A percentile compares a stretch with the other conserved stretches of the same genome.
These are phyloP conservation scores for Panurus biarmicus DNA, from an alignment of 2,113 vertebrate species.

Conservation along the genomic window DNA sequence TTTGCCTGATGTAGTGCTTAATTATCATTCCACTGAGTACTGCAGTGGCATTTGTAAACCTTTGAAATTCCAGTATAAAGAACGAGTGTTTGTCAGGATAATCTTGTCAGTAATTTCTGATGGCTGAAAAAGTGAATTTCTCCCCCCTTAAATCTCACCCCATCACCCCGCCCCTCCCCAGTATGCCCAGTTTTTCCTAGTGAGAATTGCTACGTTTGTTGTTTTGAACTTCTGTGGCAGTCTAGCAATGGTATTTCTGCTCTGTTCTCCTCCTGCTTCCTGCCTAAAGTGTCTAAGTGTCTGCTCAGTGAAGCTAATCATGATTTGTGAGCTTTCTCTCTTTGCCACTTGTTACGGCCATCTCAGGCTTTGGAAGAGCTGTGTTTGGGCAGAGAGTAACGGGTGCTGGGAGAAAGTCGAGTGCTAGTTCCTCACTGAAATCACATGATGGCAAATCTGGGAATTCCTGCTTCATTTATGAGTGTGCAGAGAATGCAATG, in stretches of 20 bases:
- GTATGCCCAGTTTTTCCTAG: neutral
- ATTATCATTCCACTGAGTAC: neutral
- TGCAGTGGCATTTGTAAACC: neutral
- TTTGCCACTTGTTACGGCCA: neutral
- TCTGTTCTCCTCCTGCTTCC: neutral
- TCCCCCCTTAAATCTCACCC: neutral
- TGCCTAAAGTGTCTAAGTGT: neutral
- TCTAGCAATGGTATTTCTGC: neutral
- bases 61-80: neutral
- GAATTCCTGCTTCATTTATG: conserved; percentile 63
- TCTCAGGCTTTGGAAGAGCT: neutral
- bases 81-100: neutral
- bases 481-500: conserved; percentile 18
- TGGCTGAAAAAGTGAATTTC: neutral
- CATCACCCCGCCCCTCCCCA: neutral
- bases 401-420: conserved; percentile 1
- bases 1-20: neutral
- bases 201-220: neutral
- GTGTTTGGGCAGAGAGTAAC: conserved; percentile 1
- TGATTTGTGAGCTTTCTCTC: neutral
- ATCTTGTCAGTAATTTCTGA: neutral
- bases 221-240: neutral
- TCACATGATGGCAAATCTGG: conserved; percentile 63
- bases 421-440: conserved; percentile 38
- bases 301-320: neutral